Conservation (phyloP, 2,888 invertebrate genomes). For the Elmis aenea region DNA sequence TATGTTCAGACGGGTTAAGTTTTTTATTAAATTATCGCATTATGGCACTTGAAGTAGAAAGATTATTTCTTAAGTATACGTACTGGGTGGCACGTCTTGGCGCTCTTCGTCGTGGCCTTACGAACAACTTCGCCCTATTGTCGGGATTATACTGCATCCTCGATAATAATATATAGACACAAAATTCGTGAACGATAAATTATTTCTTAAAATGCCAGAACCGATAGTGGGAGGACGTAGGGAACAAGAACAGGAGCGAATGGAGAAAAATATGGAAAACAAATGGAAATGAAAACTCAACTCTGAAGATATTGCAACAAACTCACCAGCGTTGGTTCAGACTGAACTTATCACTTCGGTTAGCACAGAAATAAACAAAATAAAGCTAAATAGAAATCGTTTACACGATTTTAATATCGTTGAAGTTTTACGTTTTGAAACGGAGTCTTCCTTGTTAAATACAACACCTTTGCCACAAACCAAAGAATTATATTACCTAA, state of each 20-base stretch:
- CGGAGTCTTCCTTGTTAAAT: neutral
- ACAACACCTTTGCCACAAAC: slow-evolving; percentile 3
- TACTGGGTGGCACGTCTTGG: slow-evolving; percentile 79
- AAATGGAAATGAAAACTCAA: too few relatives aligned
- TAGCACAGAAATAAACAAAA: slow-evolving; percentile 23
- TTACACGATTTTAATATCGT: slow-evolving; percentile 35
- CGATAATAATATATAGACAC: slow-evolving; percentile 68
- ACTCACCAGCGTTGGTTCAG: slow-evolving; percentile 18
- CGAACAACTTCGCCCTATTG: slow-evolving; percentile 64
- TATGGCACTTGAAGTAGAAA: too few relatives aligned
- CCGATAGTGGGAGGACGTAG: too few relatives aligned
- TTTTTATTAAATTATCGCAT: too few relatives aligned
- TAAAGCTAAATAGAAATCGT: slow-evolving; percentile 22
- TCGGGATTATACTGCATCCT: slow-evolving; percentile 65
- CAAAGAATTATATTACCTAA: slow-evolving; percentile 2
- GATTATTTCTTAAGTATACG: too few relatives aligned
- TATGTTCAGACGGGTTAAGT: too few relatives aligned
- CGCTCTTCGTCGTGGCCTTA: slow-evolving; percentile 70
- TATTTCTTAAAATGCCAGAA: slow-evolving; percentile 58
- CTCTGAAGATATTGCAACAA: slow-evolving; percentile 9
- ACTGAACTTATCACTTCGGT: slow-evolving; percentile 30
- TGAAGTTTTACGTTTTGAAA: too few relatives aligned
- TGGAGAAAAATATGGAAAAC: too few relatives aligned
- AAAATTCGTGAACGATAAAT: slow-evolving; percentile 76
- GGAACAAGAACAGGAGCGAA: too few relatives aligned